Evolutionary conservation across 2,113 vertebrate genomes (phyloP).

Genomic region (Mionectes macconnelli): DNA sequence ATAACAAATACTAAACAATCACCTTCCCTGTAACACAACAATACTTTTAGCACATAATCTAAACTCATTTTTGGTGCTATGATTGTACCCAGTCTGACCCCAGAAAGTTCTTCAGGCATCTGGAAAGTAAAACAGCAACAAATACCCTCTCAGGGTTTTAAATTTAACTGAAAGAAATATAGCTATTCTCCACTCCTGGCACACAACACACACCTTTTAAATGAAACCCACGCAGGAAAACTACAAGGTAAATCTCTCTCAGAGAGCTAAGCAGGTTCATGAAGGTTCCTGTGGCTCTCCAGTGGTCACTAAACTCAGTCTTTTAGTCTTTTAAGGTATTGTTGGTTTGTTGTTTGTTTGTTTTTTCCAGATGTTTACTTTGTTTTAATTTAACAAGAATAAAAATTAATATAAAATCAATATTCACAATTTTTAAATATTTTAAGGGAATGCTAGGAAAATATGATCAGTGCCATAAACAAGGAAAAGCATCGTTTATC

Average conservation of each 20-base stretch:
- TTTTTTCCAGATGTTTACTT: neutral
- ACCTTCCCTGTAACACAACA: neutral
- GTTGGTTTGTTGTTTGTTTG: neutral
- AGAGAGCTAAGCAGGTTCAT: neutral
- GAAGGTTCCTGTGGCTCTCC: neutral
- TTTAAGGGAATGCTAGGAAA: neutral
- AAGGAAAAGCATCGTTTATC: neutral
- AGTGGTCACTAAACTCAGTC: neutral
- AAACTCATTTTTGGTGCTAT: neutral
- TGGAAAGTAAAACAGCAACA: neutral
- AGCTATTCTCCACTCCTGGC: neutral
- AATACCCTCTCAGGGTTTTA: neutral
- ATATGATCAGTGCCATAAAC: neutral
- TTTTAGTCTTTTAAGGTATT: neutral
- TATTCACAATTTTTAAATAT: neutral
- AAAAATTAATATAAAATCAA: neutral
- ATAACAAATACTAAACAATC: conserved; percentile 19
- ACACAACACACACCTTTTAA: neutral
- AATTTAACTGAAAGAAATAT: neutral
- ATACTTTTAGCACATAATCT: neutral
- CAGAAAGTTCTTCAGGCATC: neutral
- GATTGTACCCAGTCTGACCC: neutral
- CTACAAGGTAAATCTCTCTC: neutral
- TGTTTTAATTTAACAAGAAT: neutral
- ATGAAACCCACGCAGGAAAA: neutral